Evolutionary conservation across 1,140 invertebrate species (phyloP), one percentile per base, ranked within the genome.

Genomic region (Carposina sasakii): DNA sequence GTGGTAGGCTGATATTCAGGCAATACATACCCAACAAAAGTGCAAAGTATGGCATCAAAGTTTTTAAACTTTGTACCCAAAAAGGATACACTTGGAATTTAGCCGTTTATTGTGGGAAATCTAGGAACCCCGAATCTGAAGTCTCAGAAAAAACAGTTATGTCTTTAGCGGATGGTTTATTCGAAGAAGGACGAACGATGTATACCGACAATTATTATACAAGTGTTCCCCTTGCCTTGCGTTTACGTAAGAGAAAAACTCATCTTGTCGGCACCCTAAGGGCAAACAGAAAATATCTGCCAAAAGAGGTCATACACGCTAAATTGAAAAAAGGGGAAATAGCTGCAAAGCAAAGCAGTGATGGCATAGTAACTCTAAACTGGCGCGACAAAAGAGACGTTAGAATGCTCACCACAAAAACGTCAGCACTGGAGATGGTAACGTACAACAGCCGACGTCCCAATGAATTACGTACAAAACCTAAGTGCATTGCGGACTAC

Each of bases 321-420:
- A 57, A 63, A 26, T 31, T 51, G 37, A 49, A 57, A 52, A 48
- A 42, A 48, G 54, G 60, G 17, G 52, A 61, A 46, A 46, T 53
- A 20, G 51, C 57, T 17, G 31, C 24, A 13, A 37, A 50, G 19
- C 26, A 49, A 24, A 37, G 52, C 44, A 43, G 46, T 10, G 20
- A 19, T 3, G 34, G 19, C 16, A 43, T 65, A 1, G 54, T 43
- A 13, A 55, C 64, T 15, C 24, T 50, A 13, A 60, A 63, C 52
- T 63, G 57, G 63, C 53, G 52, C 24, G 50, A 63, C 44, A 58
- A 56, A 48, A n/a, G 54, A 17, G 54, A 66, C 33, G 60, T 69
- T 12, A 30, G 55, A 5, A 60, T 53, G 47, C 46, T 67, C 9
- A 51, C 54, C 5, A 61, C 63, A n/a, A n/a, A n/a, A n/a, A n/a